Conservation (phyloP, 1,140 invertebrate species). For the Sinonovacula constricta region DNA sequence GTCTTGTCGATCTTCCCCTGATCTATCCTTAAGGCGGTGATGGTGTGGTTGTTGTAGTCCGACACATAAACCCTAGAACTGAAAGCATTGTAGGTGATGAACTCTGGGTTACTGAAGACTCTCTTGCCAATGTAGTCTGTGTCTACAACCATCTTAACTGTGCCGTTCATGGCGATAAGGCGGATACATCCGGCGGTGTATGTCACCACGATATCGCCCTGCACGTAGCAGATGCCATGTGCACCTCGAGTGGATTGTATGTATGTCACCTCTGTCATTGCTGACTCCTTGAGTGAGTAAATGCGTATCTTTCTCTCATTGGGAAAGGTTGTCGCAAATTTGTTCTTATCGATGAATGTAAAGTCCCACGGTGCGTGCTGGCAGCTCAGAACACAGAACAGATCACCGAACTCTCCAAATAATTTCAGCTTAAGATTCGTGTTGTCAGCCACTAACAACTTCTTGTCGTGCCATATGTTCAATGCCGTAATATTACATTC, state of each 20-base stretch:
- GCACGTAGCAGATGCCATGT: conserved; percentile 36
- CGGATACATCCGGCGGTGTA: conserved; percentile 36
- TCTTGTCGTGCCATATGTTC: conserved; percentile 43
- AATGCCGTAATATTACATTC: conserved; percentile 48
- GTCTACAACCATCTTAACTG: conserved; percentile 47
- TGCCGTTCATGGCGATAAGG: conserved; percentile 33
- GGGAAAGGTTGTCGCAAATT: conserved; percentile 42
- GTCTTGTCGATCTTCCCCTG: conserved; percentile 33
- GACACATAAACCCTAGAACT: conserved; percentile 31
- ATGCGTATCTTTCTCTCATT: conserved; percentile 46
- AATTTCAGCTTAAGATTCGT: conserved; percentile 32
- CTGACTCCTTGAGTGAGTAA: conserved; percentile 27
- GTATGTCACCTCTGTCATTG: conserved; percentile 25
- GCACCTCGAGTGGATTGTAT: conserved; percentile 9
- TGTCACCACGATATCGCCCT: conserved; percentile 32
- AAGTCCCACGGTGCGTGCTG: conserved; percentile 44
- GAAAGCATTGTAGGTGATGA: conserved; percentile 31
- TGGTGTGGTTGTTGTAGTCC: conserved; percentile 48
- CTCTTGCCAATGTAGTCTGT: conserved; percentile 44
- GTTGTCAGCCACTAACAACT: conserved; percentile 40
- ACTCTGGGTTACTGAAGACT: conserved; percentile 49
- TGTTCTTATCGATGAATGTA: conserved; percentile 46
- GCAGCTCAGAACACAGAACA: conserved; percentile 6
- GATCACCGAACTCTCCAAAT: conserved; percentile 42
- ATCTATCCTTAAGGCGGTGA: conserved; percentile 38